phyloP scores from a whole-genome alignment of 2,113 vertebrate genomes.

The Gambusia holbrooki region DNA sequence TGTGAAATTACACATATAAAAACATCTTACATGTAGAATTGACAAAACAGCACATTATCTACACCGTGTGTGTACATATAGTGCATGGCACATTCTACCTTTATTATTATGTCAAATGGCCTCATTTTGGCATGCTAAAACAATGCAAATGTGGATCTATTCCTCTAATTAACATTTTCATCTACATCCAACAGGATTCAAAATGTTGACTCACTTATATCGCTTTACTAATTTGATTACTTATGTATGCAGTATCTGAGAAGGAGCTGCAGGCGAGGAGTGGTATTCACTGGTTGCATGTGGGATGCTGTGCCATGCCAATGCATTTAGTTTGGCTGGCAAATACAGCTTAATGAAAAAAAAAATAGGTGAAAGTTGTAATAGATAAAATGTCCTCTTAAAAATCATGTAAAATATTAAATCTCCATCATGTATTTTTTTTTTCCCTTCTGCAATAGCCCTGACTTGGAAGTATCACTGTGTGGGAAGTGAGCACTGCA shows the following conservation, averaged over 20 bases:
- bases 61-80: too few species aligned
- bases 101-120: background rate
- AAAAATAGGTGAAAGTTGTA: background rate
- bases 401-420: constrained; percentile 11
- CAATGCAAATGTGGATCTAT: background rate
- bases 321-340: background rate
- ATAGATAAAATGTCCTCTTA: constrained; percentile 10
- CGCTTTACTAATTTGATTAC: constrained; percentile 44
- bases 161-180: constrained; percentile 20
- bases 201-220: constrained; percentile 23
- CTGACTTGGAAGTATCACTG: constrained; percentile 33
- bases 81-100: too few species aligned
- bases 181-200: constrained; percentile 22
- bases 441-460: constrained; percentile 1
- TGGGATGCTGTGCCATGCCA: constrained; percentile 22
- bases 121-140: background rate
- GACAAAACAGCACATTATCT: too few species aligned
- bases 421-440: constrained; percentile 7
- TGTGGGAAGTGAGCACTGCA: constrained; percentile 49
- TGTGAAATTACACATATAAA: background rate
- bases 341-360: background rate
- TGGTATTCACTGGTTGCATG: constrained; percentile 34
- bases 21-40: too few species aligned
- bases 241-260: constrained; percentile 60
- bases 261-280: constrained; percentile 44